Conservation (phyloP, 2,797 vertebrate species). For the Xiphophorus birchmanni region DNA sequence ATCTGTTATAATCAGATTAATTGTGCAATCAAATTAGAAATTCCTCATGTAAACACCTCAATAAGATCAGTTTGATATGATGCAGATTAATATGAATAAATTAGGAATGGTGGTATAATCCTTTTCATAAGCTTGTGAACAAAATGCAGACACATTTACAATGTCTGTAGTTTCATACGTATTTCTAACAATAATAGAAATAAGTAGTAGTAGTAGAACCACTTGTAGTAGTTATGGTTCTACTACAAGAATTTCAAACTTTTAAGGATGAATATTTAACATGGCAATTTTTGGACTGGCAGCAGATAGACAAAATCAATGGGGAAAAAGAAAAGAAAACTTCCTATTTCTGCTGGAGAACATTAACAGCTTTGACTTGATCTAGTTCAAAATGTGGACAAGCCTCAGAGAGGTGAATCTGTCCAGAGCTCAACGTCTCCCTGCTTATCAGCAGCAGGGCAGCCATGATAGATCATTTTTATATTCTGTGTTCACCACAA, state of each 20-base stretch:
- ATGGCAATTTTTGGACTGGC: not conserved
- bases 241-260: not conserved
- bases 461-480: too few relatives aligned
- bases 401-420: not conserved
- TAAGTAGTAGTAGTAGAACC: too few relatives aligned
- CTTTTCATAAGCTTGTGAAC: not conserved
- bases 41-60: not conserved
- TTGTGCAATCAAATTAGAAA: not conserved
- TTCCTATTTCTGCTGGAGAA: not conserved
- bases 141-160: not conserved
- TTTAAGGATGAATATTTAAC: not conserved
- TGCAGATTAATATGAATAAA: not conserved
- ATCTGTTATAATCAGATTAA: not conserved
- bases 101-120: not conserved
- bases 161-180: not conserved
- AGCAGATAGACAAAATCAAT: not conserved
- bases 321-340: not conserved
- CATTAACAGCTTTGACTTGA: not conserved
- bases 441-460: too few relatives aligned
- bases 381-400: not conserved
- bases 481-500: too few relatives aligned
- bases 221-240: not conserved
- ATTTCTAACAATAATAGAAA: not conserved
- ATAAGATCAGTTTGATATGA: not conserved
- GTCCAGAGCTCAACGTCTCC: not conserved